Base-by-base conservation (phyloP, 2,797 vertebrate genomes). In the Limnodromus scolopaceus region DNA sequence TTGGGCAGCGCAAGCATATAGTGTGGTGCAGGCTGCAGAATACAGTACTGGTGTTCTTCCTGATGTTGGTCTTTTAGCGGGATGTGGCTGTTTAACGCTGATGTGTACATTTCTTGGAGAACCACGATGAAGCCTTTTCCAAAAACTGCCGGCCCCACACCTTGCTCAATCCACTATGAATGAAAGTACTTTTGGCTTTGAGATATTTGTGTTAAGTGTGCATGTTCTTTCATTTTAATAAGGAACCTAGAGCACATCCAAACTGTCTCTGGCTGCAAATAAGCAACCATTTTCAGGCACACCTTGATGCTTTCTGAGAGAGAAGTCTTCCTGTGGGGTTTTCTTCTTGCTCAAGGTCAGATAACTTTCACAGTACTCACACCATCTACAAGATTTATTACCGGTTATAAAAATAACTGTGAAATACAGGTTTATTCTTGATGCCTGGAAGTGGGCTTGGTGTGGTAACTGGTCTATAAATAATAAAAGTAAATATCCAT, bases 401-500 rank as follows among this genome's bases (percentile, higher is more conserved):
- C 77, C 11, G 14, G 86, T 93, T 95, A 70, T 97, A 96, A 96
- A 95, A 96, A 78, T 79, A 89, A 54, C 75, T 92, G 70, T 95
- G 95, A 97, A 96, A 96, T 94, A 94, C 8, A 87, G 81, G 84
- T 92, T 94, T 91, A 93, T 92, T 96, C 91, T 82, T 95, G 93
- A 92, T 83, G 65, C 64, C 84, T 95, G 80, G 80, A 91, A 90
- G 80, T 94, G 88, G 86, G 63, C 61, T 95, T 95, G 86, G 69
- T 92, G 45, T 82, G 69, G 75, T 94, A 96, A 91, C 92, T 87
- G 83, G 77, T 80, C 96, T 83, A 96, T 95, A 97, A 95, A 96
- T 95, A 89, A 89, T 85, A 70, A 93, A 95, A 91, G 92, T 96
- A 97, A 96, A 96, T 96, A 95, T 87, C 92, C 84, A 92, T 83